phyloP scores from a whole-genome alignment of 2,888 invertebrate genomes.

The Ornithoptera alexandrae region DNA sequence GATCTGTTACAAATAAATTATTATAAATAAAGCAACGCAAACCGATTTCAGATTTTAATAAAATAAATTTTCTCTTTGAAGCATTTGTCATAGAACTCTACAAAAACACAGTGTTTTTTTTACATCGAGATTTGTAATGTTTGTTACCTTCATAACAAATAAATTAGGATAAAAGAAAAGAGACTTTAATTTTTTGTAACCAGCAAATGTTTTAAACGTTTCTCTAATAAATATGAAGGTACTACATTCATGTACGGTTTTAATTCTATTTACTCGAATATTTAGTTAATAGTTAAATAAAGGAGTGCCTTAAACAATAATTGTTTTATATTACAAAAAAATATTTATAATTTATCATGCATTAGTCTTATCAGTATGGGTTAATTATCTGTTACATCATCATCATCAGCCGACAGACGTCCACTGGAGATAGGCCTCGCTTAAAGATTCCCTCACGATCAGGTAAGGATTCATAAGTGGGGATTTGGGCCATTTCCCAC shows the following conservation, averaged over 20 bases:
- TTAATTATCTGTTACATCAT: too few relatives aligned
- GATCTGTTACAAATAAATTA: slow-evolving; percentile 6
- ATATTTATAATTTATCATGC: not conserved
- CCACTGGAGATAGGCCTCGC: too few relatives aligned
- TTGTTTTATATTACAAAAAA: not conserved
- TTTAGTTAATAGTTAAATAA: slow-evolving; percentile 11
- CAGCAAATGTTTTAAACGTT: not conserved
- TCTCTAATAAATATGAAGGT: not conserved
- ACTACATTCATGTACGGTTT: slow-evolving; percentile 1
- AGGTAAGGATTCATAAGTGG: too few relatives aligned
- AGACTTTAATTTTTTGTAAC: not conserved
- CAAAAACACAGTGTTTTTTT: not conserved
- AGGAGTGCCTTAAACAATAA: slow-evolving; percentile 7
- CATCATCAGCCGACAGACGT: too few relatives aligned
- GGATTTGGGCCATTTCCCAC: too few relatives aligned
- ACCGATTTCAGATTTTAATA: not conserved
- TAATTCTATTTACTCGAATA: slow-evolving; percentile 17
- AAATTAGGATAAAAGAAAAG: not conserved
- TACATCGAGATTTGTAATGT: not conserved
- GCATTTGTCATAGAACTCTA: not conserved
- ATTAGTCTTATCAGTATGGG: too few relatives aligned
- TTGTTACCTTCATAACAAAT: not conserved
- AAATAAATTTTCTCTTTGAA: not conserved
- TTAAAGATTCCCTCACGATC: too few relatives aligned
- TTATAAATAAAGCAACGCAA: not conserved